phyloP scores from a whole-genome alignment of 2,888 invertebrate species.

The Nomada fabriciana region DNA sequence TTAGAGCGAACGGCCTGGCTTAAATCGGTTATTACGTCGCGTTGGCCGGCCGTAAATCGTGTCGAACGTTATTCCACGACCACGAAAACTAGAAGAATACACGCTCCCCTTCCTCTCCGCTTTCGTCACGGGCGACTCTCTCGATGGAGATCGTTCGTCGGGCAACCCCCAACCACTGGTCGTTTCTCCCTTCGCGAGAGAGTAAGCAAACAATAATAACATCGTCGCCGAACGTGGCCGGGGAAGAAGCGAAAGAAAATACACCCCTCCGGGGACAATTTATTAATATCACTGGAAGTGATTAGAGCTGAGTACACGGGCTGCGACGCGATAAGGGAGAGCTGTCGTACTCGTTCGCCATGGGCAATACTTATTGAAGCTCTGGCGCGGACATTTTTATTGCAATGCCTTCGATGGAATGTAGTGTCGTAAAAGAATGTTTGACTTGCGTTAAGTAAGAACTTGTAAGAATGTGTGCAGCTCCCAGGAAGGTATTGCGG shows the following conservation, averaged over 20 bases:
- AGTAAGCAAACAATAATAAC: constrained; percentile 72
- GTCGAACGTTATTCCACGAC: constrained; percentile 59
- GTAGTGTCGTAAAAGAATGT: no score
- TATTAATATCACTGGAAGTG: constrained; percentile 68
- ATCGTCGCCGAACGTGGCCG: constrained; percentile 46
- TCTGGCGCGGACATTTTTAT: constrained; percentile 47
- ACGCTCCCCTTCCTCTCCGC: constrained; percentile 11
- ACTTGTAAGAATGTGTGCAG: no score
- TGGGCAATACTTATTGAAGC: constrained; percentile 34
- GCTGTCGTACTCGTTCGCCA: constrained; percentile 31
- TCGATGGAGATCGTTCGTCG: constrained; percentile 25
- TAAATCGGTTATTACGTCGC: constrained; percentile 75
- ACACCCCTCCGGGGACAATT: constrained; percentile 58
- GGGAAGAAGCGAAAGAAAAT: constrained; percentile 58
- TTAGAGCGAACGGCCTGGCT: constrained; percentile 67
- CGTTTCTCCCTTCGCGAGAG: constrained; percentile 2
- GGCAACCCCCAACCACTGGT: not conserved
- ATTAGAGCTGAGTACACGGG: constrained; percentile 58
- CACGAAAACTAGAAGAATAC: constrained; percentile 53
- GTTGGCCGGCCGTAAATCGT: constrained; percentile 72
- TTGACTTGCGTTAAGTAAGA: no score
- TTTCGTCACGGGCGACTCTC: constrained; percentile 21
- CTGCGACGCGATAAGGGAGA: constrained; percentile 48
- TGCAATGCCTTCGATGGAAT: not conserved
- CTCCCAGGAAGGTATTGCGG: no score